A percentile compares a stretch with the other conserved stretches of the same genome.
These are phyloP conservation scores for Hylaeus volcanicus DNA, from an alignment of 1,140 invertebrate species.

Conservation along the genomic window DNA sequence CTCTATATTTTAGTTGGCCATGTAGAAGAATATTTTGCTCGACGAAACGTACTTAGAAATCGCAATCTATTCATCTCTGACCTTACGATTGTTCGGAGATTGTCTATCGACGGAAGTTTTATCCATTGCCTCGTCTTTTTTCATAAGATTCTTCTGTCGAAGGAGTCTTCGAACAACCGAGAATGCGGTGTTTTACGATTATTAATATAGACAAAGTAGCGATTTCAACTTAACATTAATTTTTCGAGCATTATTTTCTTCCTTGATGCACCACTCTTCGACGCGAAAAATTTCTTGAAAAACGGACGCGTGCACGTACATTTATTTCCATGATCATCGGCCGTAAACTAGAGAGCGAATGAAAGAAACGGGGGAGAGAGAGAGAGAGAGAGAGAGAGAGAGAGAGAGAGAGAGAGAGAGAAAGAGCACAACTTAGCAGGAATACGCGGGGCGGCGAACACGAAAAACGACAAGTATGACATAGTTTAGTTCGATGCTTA, in stretches of 20 bases:
- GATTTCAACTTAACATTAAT: neutral
- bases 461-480: slow-evolving; percentile 54
- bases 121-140: neutral
- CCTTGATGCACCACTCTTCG: neutral
- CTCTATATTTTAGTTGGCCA: neutral
- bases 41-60: neutral
- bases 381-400: neutral
- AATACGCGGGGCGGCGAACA: slow-evolving; percentile 54
- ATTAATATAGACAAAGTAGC: neutral
- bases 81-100: neutral
- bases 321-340: neutral
- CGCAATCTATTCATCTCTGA: neutral
- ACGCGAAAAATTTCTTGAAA: neutral
- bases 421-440: slow-evolving; percentile 2
- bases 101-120: neutral
- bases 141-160: neutral
- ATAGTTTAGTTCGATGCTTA: slow-evolving; percentile 79
- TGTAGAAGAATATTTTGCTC: neutral
- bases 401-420: slow-evolving; percentile 9
- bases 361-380: too few species aligned
- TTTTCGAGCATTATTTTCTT: slow-evolving; percentile 5
- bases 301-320: neutral
- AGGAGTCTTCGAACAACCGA: neutral
- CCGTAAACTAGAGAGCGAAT: neutral
- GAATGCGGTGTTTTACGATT: too few species aligned